Evolutionary conservation across 2,888 invertebrate species (phyloP).

Genomic region (Tupiocoris notatus): DNA sequence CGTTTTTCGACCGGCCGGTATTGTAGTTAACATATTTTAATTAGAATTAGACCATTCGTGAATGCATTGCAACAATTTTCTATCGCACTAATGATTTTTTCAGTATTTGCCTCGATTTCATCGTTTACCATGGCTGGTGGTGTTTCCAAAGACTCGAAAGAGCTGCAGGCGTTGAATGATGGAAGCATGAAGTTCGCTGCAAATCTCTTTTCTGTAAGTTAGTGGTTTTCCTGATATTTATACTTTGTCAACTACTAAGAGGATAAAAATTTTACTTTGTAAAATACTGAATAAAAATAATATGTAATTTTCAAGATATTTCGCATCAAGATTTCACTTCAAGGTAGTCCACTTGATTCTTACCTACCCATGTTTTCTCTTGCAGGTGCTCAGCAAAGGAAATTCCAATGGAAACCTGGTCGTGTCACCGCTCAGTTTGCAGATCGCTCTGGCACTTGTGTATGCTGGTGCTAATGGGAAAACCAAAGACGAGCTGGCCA

Average conservation of each 20-base stretch:
- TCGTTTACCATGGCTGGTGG: too few species aligned
- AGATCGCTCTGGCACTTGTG: slow-evolving; percentile 30
- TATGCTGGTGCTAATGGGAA: slow-evolving; percentile 13
- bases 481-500: slow-evolving; percentile 9
- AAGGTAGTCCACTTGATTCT: neutral
- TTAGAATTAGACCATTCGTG: too few species aligned
- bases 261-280: neutral
- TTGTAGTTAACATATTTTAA: too few species aligned
- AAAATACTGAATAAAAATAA: neutral
- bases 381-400: slow-evolving; percentile 9
- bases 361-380: too few species aligned
- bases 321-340: neutral
- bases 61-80: too few species aligned
- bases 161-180: neutral
- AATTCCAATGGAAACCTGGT: slow-evolving; percentile 14
- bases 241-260: too few species aligned
- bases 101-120: too few species aligned
- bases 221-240: neutral
- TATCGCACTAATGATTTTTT: too few species aligned
- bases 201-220: slow-evolving; percentile 7
- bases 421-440: slow-evolving; percentile 29
- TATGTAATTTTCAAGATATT: neutral
- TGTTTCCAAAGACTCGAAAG: neutral
- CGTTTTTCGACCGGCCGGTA: too few species aligned
- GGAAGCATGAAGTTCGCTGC: neutral